Percentiles rank a stretch among this genome's conserved stretches.
Evolutionary conservation across 1,140 invertebrate genomes (phyloP).

Genomic region (Macrobrachium rosenbergii): DNA sequence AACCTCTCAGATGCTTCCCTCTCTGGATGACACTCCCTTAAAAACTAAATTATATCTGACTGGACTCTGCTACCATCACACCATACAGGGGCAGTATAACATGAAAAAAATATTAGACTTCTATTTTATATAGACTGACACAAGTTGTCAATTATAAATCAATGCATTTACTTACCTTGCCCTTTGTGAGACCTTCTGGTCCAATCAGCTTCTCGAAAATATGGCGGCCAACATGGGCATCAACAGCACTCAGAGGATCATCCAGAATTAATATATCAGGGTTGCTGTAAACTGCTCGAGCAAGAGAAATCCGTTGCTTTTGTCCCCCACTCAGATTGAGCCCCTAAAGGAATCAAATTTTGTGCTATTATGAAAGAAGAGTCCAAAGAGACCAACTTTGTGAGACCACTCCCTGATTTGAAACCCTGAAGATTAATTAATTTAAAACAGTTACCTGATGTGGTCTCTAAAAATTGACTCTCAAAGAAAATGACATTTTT

Average conservation of each 20-base stretch:
- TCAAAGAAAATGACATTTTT: no score
- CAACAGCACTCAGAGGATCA: constrained; percentile 90
- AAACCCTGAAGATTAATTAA: no score
- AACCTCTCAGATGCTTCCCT: no score
- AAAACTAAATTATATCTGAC: no score
- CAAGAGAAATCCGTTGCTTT: constrained; percentile 94
- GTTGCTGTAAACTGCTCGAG: constrained; percentile 91
- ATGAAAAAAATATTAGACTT: not conserved
- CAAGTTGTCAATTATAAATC: no score
- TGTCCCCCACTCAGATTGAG: constrained; percentile 98
- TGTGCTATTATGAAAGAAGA: no score
- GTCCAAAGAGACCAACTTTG: no score
- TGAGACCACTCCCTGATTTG: no score
- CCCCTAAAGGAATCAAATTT: constrained; percentile 70
- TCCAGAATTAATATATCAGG: constrained; percentile 93
- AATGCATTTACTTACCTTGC: constrained; percentile 64
- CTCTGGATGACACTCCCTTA: no score
- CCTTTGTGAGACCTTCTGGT: constrained; percentile 68
- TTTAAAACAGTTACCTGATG: no score
- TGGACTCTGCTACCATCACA: not conserved
- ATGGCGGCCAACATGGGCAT: constrained; percentile 71
- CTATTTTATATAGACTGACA: not conserved
- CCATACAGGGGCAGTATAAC: not conserved
- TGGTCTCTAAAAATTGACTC: no score
- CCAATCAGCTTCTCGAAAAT: constrained; percentile 71